Evolutionary conservation across 1,140 invertebrate species (phyloP), one percentile per base, ranked within the genome.

Genomic region (Papilio polytes): DNA sequence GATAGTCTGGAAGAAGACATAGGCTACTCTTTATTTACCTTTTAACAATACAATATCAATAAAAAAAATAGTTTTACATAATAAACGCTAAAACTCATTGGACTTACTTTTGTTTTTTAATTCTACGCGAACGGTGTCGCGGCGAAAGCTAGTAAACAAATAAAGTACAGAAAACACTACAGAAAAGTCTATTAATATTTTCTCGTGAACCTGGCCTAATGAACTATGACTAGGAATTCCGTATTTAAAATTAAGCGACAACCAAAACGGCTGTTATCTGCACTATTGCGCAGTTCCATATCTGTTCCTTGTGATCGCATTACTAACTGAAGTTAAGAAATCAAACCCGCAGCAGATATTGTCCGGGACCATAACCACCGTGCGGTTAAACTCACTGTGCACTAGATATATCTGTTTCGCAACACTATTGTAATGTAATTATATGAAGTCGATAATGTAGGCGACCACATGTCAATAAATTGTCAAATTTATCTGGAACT

Each of bases 291-390:
- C 82, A 88, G 88, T 88, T 86, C 83, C 80, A 76, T 90, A 90
- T 90, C 87, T 85, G 85, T 74, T 85, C 80, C 82, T 80, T 86
- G 74, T 85, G 90, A 92, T 91, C 91, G 82, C 81, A 81, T 91
- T 92, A 91, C 91, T 56, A 86, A 85, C 84, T 83, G 85, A 77
- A 80, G 86, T 89, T 89, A 83, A 80, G 91, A 90, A 92, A 94
- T 86, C 84, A 82, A 87, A 93, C 85, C 90, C 85, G 72, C 66
- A 79, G 59, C 84, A 85, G 26, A 78, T n/a, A 41, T 56, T 26
- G 26, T 22, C 76, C 26, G 31, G 76, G 18, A 78, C 48, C 53
- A 81, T 85, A 79, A 92, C 87, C 87, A 81, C 88, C 79, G 80
- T 91, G 91, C 89, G 90, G 90, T 90, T 87, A 86, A 82, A 84